A percentile compares a stretch with the other conserved stretches of the same genome.
These are phyloP conservation scores for Clarias batrachus DNA, from an alignment of 2,113 vertebrate species.

Conservation along the genomic window DNA sequence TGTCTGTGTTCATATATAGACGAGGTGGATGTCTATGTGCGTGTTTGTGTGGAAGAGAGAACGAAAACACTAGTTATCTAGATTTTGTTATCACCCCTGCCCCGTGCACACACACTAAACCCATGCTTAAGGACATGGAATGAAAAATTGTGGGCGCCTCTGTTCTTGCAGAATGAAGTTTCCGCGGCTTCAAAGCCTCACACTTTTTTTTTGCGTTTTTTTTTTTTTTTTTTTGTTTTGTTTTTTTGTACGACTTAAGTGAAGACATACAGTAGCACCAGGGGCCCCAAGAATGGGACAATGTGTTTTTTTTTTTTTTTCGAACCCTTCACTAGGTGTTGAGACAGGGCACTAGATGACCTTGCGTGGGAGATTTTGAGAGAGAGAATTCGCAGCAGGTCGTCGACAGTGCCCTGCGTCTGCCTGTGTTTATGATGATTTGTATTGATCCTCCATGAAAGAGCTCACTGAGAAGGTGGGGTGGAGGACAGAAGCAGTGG, in stretches of 20 bases:
- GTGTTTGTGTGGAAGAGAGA: constrained; percentile 3
- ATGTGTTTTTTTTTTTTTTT: background rate
- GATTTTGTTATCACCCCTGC: constrained; percentile 59
- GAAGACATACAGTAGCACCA: too few relatives aligned
- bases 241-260: too few relatives aligned
- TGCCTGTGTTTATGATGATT: constrained; percentile 59
- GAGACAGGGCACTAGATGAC: constrained; percentile 60
- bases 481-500: constrained; percentile 56
- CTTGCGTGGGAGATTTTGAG: constrained; percentile 37
- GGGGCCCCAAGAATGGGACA: too few relatives aligned
- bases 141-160: constrained; percentile 75
- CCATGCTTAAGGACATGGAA: constrained; percentile 82
- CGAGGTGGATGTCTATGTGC: constrained; percentile 47
- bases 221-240: constrained; percentile 34
- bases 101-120: constrained; percentile 49
- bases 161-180: constrained; percentile 78
- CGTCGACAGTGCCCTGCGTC: constrained; percentile 37
- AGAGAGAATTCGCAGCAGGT: constrained; percentile 30
- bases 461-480: constrained; percentile 54
- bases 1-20: constrained; percentile 40
- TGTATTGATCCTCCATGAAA: constrained; percentile 59
- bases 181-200: constrained; percentile 75
- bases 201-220: constrained; percentile 61
- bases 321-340: constrained; percentile 62
- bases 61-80: constrained; percentile 63